Percentiles rank a stretch among this genome's conserved stretches.
Evolutionary conservation across 2,888 invertebrate species (phyloP).

Genomic region (Sarcophaga rosellei): DNA sequence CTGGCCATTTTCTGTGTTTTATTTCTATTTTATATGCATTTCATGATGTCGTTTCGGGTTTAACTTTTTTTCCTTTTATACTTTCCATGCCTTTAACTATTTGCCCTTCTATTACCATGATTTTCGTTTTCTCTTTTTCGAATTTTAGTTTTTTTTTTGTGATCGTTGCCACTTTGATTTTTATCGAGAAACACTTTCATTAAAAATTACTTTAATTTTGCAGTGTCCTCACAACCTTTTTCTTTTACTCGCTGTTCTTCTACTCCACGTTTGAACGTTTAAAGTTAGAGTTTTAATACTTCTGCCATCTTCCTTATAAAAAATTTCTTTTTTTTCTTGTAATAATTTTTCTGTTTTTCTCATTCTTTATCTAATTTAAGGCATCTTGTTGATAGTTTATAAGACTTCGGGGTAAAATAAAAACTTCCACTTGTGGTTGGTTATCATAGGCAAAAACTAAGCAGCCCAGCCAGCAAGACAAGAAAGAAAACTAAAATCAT

Average conservation of each 20-base stretch:
- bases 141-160: background rate
- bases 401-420: conserved; percentile 43
- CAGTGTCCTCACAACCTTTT: conserved; percentile 15
- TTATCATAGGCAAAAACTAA: conserved; percentile 40
- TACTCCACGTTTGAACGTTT: conserved; percentile 24
- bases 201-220: conserved; percentile 73
- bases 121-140: conserved; percentile 14
- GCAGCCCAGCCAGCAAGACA: background rate
- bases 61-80: background rate
- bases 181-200: conserved; percentile 76
- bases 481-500: conserved; percentile 43
- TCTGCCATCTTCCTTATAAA: background rate
- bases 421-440: background rate
- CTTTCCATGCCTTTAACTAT: no score
- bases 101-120: conserved; percentile 11
- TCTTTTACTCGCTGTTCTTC: background rate
- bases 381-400: conserved; percentile 60
- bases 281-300: conserved; percentile 2
- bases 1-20: conserved; percentile 14
- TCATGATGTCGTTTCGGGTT: conserved; percentile 55
- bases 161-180: conserved; percentile 69
- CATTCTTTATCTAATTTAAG: conserved; percentile 61
- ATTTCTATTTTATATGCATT: conserved; percentile 56
- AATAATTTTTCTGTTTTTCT: conserved; percentile 35
- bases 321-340: conserved; percentile 58